These are phyloP conservation scores for Anhinga rufa DNA, from an alignment of 2,113 vertebrate species.

Conservation along the genomic window DNA sequence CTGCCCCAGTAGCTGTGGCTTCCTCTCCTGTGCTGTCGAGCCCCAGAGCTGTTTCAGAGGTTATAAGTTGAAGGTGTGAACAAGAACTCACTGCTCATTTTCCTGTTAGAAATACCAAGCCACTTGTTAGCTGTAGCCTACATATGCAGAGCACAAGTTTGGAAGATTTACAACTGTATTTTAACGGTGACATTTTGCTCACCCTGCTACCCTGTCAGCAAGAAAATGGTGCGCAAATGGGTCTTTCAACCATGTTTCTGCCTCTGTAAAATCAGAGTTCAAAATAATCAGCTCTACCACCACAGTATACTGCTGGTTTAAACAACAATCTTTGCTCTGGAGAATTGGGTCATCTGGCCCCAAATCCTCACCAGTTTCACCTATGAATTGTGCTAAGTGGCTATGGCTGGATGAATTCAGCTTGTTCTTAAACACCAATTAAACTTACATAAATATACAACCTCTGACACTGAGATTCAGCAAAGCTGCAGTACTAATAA, in stretches of 20 bases:
- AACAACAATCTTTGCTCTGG: not conserved
- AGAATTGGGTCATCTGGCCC: not conserved
- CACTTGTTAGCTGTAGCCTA: not conserved
- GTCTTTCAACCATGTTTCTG: not conserved
- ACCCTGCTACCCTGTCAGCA: not conserved
- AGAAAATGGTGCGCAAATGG: not conserved
- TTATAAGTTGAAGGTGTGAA: not conserved
- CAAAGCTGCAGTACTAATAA: conserved; percentile 12
- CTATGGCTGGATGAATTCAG: not conserved
- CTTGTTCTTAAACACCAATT: not conserved
- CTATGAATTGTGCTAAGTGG: not conserved
- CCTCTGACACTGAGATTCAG: not conserved
- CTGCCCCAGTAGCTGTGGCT: not conserved
- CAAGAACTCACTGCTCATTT: not conserved
- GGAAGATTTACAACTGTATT: not conserved
- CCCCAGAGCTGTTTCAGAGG: not conserved
- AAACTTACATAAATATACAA: conserved; percentile 15
- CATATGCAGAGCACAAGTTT: not conserved
- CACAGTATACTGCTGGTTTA: not conserved
- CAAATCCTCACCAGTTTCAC: not conserved
- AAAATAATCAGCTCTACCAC: not conserved
- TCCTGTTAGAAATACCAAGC: not conserved
- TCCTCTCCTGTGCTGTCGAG: fast-evolving
- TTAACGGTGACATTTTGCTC: not conserved
- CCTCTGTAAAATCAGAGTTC: not conserved